A percentile compares a stretch with the other conserved stretches of the same genome.
phyloP scores from a whole-genome alignment of 1,140 invertebrate genomes.

The Belonocnema kinseyi region DNA sequence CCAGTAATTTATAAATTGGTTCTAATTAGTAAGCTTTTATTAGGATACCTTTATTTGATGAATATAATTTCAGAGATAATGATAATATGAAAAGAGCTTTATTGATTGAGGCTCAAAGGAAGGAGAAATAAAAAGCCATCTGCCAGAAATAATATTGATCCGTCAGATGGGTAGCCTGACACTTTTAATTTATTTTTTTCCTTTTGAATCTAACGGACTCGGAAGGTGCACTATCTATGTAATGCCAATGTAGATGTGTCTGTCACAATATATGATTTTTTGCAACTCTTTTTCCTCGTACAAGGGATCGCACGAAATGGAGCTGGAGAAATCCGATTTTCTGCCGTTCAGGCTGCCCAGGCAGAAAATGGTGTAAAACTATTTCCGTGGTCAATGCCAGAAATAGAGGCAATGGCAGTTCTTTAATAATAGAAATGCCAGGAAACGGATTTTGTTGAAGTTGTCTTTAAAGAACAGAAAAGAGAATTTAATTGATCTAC shows the following conservation, averaged over 20 bases:
- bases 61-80: too few species aligned
- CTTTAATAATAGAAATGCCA: constrained; percentile 31
- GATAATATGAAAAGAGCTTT: background rate
- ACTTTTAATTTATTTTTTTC: constrained; percentile 29
- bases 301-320: constrained; percentile 50
- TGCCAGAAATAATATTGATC: constrained; percentile 17
- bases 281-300: constrained; percentile 34
- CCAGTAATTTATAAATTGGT: too few species aligned
- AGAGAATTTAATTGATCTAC: background rate
- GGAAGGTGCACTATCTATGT: constrained; percentile 1
- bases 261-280: constrained; percentile 15
- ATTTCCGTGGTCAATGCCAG: constrained; percentile 51
- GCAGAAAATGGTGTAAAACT: constrained; percentile 59
- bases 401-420: constrained; percentile 38
- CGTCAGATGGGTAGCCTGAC: constrained; percentile 11
- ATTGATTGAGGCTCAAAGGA: background rate
- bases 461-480: constrained; percentile 31
- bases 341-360: constrained; percentile 46
- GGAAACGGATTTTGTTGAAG: constrained; percentile 18
- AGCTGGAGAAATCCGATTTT: constrained; percentile 59
- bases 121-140: background rate
- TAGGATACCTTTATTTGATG: too few species aligned
- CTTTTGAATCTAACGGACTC: constrained; percentile 16
- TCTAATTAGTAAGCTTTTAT: too few species aligned
- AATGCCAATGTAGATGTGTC: constrained; percentile 1